Evolutionary conservation across 2,113 vertebrate species (phyloP).

Genomic region (Protobothrops mucrosquamatus): DNA sequence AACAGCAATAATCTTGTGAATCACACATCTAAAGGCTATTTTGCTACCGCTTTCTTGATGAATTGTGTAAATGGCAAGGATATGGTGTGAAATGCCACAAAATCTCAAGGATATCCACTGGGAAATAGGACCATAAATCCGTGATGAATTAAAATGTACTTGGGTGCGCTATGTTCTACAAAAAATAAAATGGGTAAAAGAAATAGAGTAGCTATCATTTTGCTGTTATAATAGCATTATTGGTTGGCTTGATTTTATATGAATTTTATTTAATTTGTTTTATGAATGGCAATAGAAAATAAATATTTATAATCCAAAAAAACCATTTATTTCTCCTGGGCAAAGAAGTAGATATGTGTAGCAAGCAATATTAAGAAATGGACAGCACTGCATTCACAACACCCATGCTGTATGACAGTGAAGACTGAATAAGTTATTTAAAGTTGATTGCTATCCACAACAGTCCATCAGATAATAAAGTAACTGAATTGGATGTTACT

Average conservation of each 20-base stretch:
- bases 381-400: neutral
- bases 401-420: neutral
- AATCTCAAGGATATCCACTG: slow-evolving; percentile 24
- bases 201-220: neutral
- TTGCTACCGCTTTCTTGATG: slow-evolving; percentile 40
- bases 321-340: neutral
- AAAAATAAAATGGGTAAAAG: slow-evolving; percentile 6
- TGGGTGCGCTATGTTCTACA: slow-evolving; percentile 1
- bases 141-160: slow-evolving; percentile 12
- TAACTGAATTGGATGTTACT: neutral
- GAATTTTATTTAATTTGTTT: slow-evolving; percentile 14
- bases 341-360: neutral
- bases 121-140: slow-evolving; percentile 33
- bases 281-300: slow-evolving; percentile 1
- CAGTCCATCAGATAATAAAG: neutral
- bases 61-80: slow-evolving; percentile 29
- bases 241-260: slow-evolving; percentile 9
- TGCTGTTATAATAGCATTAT: neutral
- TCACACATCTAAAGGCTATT: slow-evolving; percentile 29
- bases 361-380: neutral
- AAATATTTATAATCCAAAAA: neutral
- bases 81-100: slow-evolving; percentile 26
- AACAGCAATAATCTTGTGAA: slow-evolving; percentile 34
- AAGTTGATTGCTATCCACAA: neutral
- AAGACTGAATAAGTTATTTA: slow-evolving; percentile 1